Conservation (phyloP, 2,113 vertebrate species). For the Pundamilia nyererei region DNA sequence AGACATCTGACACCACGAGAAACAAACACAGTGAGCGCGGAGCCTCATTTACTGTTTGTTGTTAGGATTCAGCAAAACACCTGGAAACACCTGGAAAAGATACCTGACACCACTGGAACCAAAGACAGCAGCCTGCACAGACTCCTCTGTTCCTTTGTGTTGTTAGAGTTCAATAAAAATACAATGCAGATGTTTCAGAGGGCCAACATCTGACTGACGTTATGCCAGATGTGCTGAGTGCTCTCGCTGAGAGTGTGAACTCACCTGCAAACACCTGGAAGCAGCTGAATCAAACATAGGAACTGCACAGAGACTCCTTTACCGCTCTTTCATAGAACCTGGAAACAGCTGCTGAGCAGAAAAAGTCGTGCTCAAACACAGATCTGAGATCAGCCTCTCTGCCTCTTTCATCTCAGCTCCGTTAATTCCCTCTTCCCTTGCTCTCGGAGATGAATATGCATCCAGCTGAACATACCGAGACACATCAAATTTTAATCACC, state of each 20-base stretch:
- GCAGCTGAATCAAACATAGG: neutral
- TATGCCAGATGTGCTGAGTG: neutral
- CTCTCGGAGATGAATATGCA: slow-evolving; percentile 73
- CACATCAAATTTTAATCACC: slow-evolving; percentile 95
- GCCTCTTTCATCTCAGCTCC: neutral
- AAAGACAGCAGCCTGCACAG: neutral
- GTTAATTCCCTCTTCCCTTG: neutral
- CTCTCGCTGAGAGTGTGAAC: neutral
- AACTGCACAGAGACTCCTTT: neutral
- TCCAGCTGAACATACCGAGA: slow-evolving; percentile 88
- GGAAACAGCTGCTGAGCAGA: neutral
- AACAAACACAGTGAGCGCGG: neutral
- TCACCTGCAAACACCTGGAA: neutral
- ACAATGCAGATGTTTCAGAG: neutral
- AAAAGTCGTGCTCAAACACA: neutral
- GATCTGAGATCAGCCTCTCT: neutral
- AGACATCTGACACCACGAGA: neutral
- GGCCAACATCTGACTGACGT: neutral
- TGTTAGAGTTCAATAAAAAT: neutral
- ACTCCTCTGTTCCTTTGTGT: neutral
- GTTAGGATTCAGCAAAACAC: neutral
- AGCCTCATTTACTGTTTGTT: neutral
- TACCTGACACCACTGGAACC: neutral
- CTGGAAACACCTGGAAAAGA: neutral
- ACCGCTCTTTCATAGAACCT: neutral